phyloP scores from a whole-genome alignment of 53 echinoderm and acorn worm genomes.

The Paracentrotus lividus region DNA sequence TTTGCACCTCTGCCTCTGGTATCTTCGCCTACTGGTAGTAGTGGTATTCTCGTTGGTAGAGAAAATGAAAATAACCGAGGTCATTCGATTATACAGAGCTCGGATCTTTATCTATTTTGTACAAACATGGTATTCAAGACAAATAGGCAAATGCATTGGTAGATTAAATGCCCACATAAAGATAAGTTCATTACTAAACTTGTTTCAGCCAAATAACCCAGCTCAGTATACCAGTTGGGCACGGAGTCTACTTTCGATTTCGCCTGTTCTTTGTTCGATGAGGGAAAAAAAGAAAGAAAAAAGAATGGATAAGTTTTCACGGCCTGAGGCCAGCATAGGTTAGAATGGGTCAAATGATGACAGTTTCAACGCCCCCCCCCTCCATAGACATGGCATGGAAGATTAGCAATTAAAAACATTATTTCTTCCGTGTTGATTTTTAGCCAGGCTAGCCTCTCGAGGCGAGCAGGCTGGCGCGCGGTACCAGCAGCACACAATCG shows the following conservation, averaged over 20 bases:
- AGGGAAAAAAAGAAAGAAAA: neutral
- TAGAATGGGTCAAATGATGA: neutral
- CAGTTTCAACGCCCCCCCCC: neutral
- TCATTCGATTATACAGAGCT: neutral
- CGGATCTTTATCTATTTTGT: neutral
- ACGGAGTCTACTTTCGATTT: constrained; percentile 18
- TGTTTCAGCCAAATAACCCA: neutral
- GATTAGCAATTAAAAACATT: too few relatives aligned
- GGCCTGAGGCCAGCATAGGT: neutral
- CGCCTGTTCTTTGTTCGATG: constrained; percentile 13
- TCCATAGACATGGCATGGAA: too few relatives aligned
- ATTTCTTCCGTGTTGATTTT: too few relatives aligned
- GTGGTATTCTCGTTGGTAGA: neutral
- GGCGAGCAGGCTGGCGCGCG: neutral
- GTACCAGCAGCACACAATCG: neutral
- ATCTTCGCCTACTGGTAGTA: neutral
- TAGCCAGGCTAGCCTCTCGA: too few relatives aligned
- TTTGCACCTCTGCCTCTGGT: neutral
- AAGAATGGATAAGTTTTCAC: neutral
- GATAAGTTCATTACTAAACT: neutral
- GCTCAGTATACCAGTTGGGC: neutral
- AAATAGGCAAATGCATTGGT: neutral
- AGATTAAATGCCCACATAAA: neutral
- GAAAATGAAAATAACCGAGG: neutral
- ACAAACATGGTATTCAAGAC: neutral